Base-by-base conservation (phyloP, 92 coral and sea anemone genomes). In the Epizoanthus rinbou region DNA sequence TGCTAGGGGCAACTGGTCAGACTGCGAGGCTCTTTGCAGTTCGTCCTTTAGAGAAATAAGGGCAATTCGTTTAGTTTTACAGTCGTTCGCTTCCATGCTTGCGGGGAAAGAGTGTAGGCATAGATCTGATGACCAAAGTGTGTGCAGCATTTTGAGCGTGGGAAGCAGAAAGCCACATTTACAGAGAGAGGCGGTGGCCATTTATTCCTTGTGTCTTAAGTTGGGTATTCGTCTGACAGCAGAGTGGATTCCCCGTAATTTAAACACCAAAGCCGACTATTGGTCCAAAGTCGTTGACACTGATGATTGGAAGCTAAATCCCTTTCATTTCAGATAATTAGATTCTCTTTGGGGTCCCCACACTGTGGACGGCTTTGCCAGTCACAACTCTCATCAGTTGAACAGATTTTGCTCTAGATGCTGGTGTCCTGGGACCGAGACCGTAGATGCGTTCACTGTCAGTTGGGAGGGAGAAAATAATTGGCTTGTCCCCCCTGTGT, bases 401-500 rank as follows among this genome's bases (percentile, higher is more conserved):
- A 64, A 84, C 64, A 19, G 87, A 28, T 89, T 89, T 75, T 80
- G 74, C 43, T 90, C 91, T n/a, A 50, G 75, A 43, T 43, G 50
- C 8, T 7, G 50, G 50, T 43, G 50, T 10, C 50, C 50, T 25
- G 85, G 89, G 52, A 75, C 87, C 39, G 92, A 82, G 60, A 56
- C 82, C 21, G 90, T 88, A 53, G 94, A 88, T 85, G 92, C 94
- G 45, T 88, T 86, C 54, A 81, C 90, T 45, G 60, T 76, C 59
- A 69, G 81, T 59, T 88, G 92, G 92, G 74, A 56, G 43, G 90
- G 86, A 39, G 87, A 85, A 23, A 85, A 43, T 10, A 43, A 43
- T 43, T 43, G 8, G 50, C 50, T 43, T 6, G 50, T 10, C 50
- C 50, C 50, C 50, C 50, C 31, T 28, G 31, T 28, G 31, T 28